phyloP scores from a whole-genome alignment of 1,140 invertebrate genomes.

The Pogonognathellus flavescens region DNA sequence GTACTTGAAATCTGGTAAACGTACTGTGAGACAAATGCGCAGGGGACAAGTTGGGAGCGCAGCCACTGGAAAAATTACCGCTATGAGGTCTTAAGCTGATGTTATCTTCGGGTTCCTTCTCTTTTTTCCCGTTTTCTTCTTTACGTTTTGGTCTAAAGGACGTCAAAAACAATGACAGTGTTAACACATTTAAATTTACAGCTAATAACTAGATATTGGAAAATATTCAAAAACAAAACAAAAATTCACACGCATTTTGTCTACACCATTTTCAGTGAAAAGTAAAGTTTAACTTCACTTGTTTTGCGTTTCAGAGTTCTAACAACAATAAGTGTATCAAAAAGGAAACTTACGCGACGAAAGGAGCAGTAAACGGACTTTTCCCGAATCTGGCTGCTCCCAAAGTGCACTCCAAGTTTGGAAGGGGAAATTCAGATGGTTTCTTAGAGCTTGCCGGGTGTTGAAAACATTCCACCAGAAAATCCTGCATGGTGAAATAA shows the following conservation, averaged over 20 bases:
- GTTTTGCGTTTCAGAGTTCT: too few species aligned
- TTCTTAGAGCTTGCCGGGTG: slow-evolving; percentile 57
- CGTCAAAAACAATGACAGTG: too few species aligned
- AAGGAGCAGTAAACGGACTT: slow-evolving; percentile 11
- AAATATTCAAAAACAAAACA: too few species aligned
- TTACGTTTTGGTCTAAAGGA: slow-evolving; percentile 42
- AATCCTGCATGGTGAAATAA: slow-evolving; percentile 48
- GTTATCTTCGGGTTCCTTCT: slow-evolving; percentile 60
- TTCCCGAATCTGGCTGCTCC: slow-evolving; percentile 35
- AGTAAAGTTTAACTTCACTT: too few species aligned
- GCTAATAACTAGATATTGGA: too few species aligned
- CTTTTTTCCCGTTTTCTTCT: slow-evolving; percentile 54
- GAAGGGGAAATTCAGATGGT: slow-evolving; percentile 54
- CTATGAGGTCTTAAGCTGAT: slow-evolving; percentile 65
- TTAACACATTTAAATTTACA: too few species aligned
- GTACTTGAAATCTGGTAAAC: slow-evolving; percentile 42
- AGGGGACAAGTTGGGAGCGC: slow-evolving; percentile 60
- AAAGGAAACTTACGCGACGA: slow-evolving; percentile 51
- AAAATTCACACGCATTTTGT: too few species aligned
- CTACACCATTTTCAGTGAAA: too few species aligned
- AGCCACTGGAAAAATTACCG: slow-evolving; percentile 65
- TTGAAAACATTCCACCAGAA: slow-evolving; percentile 62
- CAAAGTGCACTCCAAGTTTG: slow-evolving; percentile 57
- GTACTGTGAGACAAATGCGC: slow-evolving; percentile 20
- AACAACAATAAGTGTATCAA: too few species aligned